A percentile compares a stretch with the other conserved stretches of the same genome.
Evolutionary conservation across 1,140 invertebrate species (phyloP).

Genomic region (Diorhabda carinulata): DNA sequence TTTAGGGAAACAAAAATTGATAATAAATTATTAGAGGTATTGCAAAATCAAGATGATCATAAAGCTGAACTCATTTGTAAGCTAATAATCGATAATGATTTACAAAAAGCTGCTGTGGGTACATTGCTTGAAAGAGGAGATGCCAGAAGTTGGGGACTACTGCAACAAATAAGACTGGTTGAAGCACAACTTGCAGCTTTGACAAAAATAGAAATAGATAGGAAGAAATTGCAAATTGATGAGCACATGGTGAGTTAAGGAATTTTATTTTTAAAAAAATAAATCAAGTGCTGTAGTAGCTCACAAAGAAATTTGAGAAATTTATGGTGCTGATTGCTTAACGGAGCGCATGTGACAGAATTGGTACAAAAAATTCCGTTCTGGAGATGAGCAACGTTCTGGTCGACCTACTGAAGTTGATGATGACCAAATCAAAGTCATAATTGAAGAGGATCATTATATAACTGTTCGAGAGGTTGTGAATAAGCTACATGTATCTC

Average conservation of each 20-base stretch:
- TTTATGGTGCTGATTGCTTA: no score
- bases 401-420: no score
- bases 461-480: no score
- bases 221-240: slow-evolving; percentile 61
- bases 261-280: background rate
- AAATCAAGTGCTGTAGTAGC: no score
- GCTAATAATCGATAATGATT: slow-evolving; percentile 61
- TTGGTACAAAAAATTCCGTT: no score
- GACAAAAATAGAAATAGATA: slow-evolving; percentile 71
- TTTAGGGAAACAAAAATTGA: slow-evolving; percentile 11
- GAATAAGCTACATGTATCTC: no score
- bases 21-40: slow-evolving; percentile 15
- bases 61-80: slow-evolving; percentile 56
- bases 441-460: no score
- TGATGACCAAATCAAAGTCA: no score
- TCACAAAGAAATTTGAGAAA: no score
- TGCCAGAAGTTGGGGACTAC: slow-evolving; percentile 68
- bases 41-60: slow-evolving; percentile 52
- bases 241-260: slow-evolving; percentile 58
- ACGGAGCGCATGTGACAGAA: no score
- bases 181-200: slow-evolving; percentile 70
- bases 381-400: no score
- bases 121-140: slow-evolving; percentile 70
- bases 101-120: slow-evolving; percentile 71
- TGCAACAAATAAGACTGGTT: slow-evolving; percentile 73